A percentile compares a stretch with the other conserved stretches of the same genome.
Conservation (phyloP, 2,113 vertebrate species). For the Triplophysa siluroides region DNA sequence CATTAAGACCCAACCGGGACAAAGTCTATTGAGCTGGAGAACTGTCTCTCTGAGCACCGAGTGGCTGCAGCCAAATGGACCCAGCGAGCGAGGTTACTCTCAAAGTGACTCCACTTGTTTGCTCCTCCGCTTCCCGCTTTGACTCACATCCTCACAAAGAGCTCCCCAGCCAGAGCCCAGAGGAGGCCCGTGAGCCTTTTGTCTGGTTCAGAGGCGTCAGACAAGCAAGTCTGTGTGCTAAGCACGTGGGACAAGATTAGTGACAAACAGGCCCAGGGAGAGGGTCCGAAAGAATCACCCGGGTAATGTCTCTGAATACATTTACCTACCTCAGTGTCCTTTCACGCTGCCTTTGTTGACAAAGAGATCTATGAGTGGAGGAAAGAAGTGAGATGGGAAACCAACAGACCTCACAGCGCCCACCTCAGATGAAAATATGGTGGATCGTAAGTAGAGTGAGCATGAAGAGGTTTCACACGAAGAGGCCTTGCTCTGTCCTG, state of each 20-base stretch:
- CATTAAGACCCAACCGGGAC: not conserved
- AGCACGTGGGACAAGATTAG: slow-evolving; percentile 88
- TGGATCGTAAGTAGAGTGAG: slow-evolving; percentile 64
- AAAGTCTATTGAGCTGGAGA: not conserved
- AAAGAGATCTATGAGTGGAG: slow-evolving; percentile 63
- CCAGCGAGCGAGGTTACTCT: not conserved
- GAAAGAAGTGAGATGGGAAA: slow-evolving; percentile 51
- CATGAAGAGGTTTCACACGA: slow-evolving; percentile 64
- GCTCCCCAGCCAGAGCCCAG: not conserved
- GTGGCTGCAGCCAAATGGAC: too few species aligned
- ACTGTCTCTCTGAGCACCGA: not conserved
- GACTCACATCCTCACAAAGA: not conserved
- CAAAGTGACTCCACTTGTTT: slow-evolving; percentile 4
- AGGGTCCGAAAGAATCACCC: slow-evolving; percentile 90
- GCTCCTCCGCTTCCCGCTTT: not conserved
- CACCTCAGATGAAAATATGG: slow-evolving; percentile 72
- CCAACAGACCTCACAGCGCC: slow-evolving; percentile 22
- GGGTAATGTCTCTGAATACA: slow-evolving; percentile 96
- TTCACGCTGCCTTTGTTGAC: slow-evolving; percentile 79
- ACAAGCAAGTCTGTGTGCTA: slow-evolving; percentile 85
- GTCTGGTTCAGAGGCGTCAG: slow-evolving; percentile 86
- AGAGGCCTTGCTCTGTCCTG: slow-evolving; percentile 47
- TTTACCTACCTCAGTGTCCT: slow-evolving; percentile 96
- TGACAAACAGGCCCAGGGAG: slow-evolving; percentile 91
- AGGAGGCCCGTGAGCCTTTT: not conserved